Base-by-base conservation (phyloP, 2,888 invertebrate genomes). In the Pandemis corylana region DNA sequence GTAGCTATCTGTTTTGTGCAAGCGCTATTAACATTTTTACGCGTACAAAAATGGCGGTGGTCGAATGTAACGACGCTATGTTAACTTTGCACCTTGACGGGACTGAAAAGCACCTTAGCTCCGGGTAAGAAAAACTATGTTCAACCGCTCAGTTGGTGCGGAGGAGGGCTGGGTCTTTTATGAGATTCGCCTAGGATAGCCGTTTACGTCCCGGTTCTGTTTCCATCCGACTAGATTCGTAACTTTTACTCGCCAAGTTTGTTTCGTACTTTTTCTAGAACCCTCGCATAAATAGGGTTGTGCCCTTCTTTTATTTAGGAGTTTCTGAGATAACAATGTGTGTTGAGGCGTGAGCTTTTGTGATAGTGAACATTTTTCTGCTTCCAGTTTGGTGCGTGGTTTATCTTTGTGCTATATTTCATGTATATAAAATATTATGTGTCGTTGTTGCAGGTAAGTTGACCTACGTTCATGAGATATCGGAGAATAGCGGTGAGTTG, bases 21-120 rank as follows among this genome's bases (percentile, higher is more conserved):
- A 80, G 85, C 82, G 85, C 85, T 85, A 91, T 92, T 92, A 92
- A 91, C 89, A 90, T 91, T 93, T 74, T 93, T 92, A 93, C 90
- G 93, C 88, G 82, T 87, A 89, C 91, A 88, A 92, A 74, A 93
- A 93, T 92, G 90, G 91, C 89, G 87, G 83, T 78, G 76, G 78
- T 79, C 78, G 83, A 81, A 81, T 84, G 83, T 87, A 86, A 85
- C 84, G 81, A 83, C 76, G 79, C 83, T 80, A 83, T 83, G 78
- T 80, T 83, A 81, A 76, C 71, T 71, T 76, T 46, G 66, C 78
- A 75, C 62, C 36, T 36, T 71, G 64, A 71, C 73, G 74, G 77
- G 74, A 67, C 80, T 68, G 88, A 83, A 85, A 82, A 84, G 77
- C 65, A 78, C 81, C 83, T 82, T 89, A 81, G 76, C 7, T 66